Evolutionary conservation across 2,888 invertebrate genomes (phyloP).

Genomic region (Noctua comes): DNA sequence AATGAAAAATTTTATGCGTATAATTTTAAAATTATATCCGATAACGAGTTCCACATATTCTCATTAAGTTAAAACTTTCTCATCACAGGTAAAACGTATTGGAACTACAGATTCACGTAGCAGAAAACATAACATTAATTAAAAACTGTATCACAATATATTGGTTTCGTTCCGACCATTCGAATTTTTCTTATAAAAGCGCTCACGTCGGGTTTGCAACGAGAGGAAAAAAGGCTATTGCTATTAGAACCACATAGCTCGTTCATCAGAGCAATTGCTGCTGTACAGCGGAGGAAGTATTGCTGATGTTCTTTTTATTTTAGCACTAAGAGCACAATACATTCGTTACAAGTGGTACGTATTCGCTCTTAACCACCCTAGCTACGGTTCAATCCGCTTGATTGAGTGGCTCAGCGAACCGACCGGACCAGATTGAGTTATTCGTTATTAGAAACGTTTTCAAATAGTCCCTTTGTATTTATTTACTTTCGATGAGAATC

Average conservation of each 20-base stretch:
- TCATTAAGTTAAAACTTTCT: conserved; percentile 64
- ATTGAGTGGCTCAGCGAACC: conserved; percentile 79
- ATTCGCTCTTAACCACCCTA: conserved; percentile 71
- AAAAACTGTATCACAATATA: conserved; percentile 65
- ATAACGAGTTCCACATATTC: conserved; percentile 39
- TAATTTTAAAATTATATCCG: conserved; percentile 34
- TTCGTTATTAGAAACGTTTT: conserved; percentile 72
- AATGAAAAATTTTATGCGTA: conserved; percentile 23
- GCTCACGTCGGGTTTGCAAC: conserved; percentile 72
- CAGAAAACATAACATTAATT: conserved; percentile 67
- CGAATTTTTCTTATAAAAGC: conserved; percentile 77
- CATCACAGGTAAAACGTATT: conserved; percentile 54
- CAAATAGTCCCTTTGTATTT: conserved; percentile 69
- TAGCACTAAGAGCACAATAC: conserved; percentile 85
- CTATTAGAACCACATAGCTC: conserved; percentile 85
- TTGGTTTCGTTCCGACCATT: conserved; percentile 67
- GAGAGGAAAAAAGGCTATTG: conserved; percentile 79
- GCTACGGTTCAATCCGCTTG: conserved; percentile 78
- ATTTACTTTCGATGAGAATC: conserved; percentile 65
- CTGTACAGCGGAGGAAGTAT: conserved; percentile 80
- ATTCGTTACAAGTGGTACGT: conserved; percentile 83
- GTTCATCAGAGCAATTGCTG: conserved; percentile 86
- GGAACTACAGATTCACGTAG: conserved; percentile 45
- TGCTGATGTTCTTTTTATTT: conserved; percentile 83
- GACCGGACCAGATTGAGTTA: conserved; percentile 71